Conservation (phyloP, 2,797 vertebrate species). For the Notoglanidium macrostoma region DNA sequence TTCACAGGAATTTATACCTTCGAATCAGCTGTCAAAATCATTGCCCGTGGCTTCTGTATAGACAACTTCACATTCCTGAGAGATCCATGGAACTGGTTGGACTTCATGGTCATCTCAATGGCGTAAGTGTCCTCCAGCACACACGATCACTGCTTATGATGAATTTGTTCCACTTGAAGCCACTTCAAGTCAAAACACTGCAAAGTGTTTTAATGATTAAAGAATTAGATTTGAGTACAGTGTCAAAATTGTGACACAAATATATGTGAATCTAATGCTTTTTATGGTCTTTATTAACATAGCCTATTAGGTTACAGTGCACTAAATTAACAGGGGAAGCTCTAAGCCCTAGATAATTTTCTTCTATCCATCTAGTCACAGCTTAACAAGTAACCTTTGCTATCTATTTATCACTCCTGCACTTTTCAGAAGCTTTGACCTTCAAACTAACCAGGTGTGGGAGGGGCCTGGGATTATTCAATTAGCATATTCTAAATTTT, state of each 20-base stretch:
- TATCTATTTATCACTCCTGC: constrained; percentile 9
- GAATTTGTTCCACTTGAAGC: not conserved
- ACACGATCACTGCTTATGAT: not conserved
- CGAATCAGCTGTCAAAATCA: constrained; percentile 97
- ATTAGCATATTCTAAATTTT: constrained; percentile 8
- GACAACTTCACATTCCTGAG: constrained; percentile 96
- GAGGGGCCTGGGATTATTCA: not conserved
- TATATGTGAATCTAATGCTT: not conserved
- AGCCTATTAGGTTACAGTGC: not conserved
- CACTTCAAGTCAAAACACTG: too few relatives aligned
- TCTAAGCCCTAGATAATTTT: not conserved
- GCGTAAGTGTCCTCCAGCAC: constrained; percentile 87
- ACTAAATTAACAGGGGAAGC: not conserved
- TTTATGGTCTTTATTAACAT: not conserved
- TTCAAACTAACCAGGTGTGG: not conserved
- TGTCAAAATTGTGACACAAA: not conserved
- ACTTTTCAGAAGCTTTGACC: constrained; percentile 5
- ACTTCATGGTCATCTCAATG: constrained; percentile 99
- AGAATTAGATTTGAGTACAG: not conserved
- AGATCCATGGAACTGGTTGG: constrained; percentile 99
- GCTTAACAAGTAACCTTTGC: not conserved
- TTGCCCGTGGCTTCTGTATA: constrained; percentile 99
- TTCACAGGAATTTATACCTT: constrained; percentile 99
- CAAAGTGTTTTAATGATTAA: not conserved
- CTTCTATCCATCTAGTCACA: not conserved